Evolutionary conservation across 2,113 vertebrate genomes (phyloP), one percentile per base, ranked within the genome.

Genomic region (Rhinolophus sinicus): DNA sequence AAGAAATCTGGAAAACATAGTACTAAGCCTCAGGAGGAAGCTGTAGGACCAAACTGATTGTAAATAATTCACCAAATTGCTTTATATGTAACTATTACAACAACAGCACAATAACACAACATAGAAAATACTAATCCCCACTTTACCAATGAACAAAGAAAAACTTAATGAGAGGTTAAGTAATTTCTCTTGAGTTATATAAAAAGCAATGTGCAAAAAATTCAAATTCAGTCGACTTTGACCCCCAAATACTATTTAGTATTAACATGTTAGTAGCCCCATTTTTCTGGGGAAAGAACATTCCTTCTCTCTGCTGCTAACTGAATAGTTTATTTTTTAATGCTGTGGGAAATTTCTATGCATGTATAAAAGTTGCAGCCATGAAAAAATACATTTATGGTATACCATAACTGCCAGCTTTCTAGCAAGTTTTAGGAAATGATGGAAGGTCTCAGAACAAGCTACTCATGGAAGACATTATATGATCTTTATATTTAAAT

Each of bases 401-500:
- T 62, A 52, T 3, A 44, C 50, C 5, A 4, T 56, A 56, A 50
- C 28, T 87, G 8, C 35, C 30, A 33, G 69, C 50, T 67, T 80
- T 75, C 64, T 30, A 60, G 64, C 58, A 86, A 62, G 64, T 80
- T 11, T 80, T 64, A 67, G 30, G 10, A 83, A 80, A 33, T 52
- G 18, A 75, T 86, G 28, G 19, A 58, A 44, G 13, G 22, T 81
- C 80, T 80, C 65, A 35, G 38, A 67, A 60, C 28, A 75, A 89
- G 26, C 33, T 86, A 35, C 18, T 81, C 11, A 52, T 44, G 52
- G 24, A 90, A 93, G 56, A 82, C 38, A 77, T 38, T 16, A 26
- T 72, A 21, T 87, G 21, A 54, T 84, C 67, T 54, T 83, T 77
- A 67, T 8, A 90, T 90, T 90, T 87, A 90, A 96, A 80, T 88